Evolutionary conservation across 2,797 vertebrate genomes (phyloP).

Genomic region (Molossus molossus): DNA sequence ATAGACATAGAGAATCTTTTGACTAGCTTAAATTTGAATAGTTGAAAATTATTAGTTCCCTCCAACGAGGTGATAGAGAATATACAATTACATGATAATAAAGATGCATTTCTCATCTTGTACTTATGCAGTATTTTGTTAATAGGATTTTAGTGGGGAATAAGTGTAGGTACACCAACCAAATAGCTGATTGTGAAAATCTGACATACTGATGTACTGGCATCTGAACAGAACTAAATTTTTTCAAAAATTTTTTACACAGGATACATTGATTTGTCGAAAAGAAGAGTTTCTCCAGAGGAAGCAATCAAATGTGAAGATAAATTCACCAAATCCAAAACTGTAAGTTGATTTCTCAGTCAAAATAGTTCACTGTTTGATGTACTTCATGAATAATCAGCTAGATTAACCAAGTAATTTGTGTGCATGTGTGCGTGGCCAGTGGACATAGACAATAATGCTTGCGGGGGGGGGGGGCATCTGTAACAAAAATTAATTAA

Average conservation of each 20-base stretch:
- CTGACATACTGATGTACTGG: not conserved
- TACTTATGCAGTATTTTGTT: constrained; percentile 38
- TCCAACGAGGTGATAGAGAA: not conserved
- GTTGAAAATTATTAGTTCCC: not conserved
- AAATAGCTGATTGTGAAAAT: constrained; percentile 9
- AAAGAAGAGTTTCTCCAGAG: constrained; percentile 99
- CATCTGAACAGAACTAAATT: constrained; percentile 57
- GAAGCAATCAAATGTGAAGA: constrained; percentile 99
- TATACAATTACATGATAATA: constrained; percentile 5
- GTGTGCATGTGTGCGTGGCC: too few relatives aligned
- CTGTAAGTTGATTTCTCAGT: constrained; percentile 92
- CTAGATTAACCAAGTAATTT: not conserved
- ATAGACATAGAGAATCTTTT: not conserved
- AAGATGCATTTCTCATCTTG: not conserved
- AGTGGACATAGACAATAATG: too few relatives aligned
- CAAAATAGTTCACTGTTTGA: not conserved
- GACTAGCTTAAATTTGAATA: constrained; percentile 21
- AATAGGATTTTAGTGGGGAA: constrained; percentile 6
- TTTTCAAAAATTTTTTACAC: constrained; percentile 74
- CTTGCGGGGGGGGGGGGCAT: too few relatives aligned
- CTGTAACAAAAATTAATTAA: too few relatives aligned
- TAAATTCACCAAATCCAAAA: constrained; percentile 99
- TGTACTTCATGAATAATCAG: constrained; percentile 37
- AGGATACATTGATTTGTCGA: constrained; percentile 99
- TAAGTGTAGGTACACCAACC: constrained; percentile 6